Conservation (phyloP, 2,888 invertebrate species). For the Drosophila kuntzei region DNA sequence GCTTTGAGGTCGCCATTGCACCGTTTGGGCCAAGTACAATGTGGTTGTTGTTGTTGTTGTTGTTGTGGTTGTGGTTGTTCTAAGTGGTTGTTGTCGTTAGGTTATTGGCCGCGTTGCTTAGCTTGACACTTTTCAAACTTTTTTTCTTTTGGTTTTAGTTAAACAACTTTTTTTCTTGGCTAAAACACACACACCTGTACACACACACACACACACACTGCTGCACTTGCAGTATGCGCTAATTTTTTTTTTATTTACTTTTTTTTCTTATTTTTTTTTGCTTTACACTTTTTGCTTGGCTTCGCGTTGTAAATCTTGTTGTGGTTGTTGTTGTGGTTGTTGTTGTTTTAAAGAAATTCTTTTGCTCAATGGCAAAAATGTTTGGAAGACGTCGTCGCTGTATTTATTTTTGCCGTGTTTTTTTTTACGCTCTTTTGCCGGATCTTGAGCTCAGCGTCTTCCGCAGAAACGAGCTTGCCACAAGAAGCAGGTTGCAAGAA, state of each 20-base stretch:
- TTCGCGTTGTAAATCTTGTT: slow-evolving; percentile 66
- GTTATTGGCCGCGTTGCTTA: slow-evolving; percentile 72
- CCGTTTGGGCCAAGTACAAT: slow-evolving; percentile 41
- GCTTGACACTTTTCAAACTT: slow-evolving; percentile 80
- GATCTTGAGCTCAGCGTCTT: slow-evolving; percentile 59
- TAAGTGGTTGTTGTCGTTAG: slow-evolving; percentile 48
- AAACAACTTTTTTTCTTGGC: slow-evolving; percentile 65
- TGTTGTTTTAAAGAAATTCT: slow-evolving; percentile 63
- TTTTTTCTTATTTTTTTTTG: slow-evolving; percentile 54
- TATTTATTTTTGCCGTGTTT: background rate
- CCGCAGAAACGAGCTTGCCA: slow-evolving; percentile 75
- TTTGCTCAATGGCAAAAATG: slow-evolving; percentile 68
- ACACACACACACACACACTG: slow-evolving; percentile 15
- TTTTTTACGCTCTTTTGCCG: slow-evolving; percentile 43
- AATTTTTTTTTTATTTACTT: slow-evolving; percentile 60
- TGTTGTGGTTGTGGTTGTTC: slow-evolving; percentile 16
- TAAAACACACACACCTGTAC: slow-evolving; percentile 7
- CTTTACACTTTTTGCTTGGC: slow-evolving; percentile 74
- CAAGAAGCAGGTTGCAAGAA: slow-evolving; percentile 68
- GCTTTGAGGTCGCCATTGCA: slow-evolving; percentile 75
- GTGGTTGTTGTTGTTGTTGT: slow-evolving; percentile 21
- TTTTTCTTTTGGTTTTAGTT: slow-evolving; percentile 72
- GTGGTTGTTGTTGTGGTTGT: slow-evolving; percentile 38
- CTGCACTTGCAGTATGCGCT: slow-evolving; percentile 73
- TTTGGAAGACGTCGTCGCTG: slow-evolving; percentile 49